Evolutionary conservation across 2,113 vertebrate species (phyloP).

Genomic region (Arenaria interpres): DNA sequence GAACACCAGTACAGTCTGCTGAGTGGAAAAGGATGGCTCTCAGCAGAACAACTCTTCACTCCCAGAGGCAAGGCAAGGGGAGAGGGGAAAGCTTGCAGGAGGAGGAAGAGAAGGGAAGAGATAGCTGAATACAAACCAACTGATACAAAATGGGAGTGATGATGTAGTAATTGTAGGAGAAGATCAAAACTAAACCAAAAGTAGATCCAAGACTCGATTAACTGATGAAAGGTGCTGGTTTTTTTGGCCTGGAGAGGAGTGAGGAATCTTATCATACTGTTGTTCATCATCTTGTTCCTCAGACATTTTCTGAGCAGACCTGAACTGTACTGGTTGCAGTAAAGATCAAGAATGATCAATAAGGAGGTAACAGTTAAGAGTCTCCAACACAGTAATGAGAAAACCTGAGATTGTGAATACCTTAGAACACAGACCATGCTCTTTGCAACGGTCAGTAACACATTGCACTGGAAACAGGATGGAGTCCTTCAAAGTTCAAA

Average conservation of each 20-base stretch:
- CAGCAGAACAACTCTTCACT: background rate
- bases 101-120: background rate
- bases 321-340: background rate
- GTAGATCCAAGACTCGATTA: background rate
- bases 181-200: conserved; percentile 3
- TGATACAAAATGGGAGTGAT: background rate
- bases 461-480: background rate
- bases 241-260: background rate
- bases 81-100: background rate
- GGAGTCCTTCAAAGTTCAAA: background rate
- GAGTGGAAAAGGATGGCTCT: background rate
- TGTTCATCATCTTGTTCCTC: background rate
- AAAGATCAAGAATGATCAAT: background rate
- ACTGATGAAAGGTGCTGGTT: background rate
- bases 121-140: background rate
- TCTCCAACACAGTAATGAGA: background rate
- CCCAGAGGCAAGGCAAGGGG: background rate
- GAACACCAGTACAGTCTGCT: background rate
- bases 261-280: background rate
- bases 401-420: background rate
- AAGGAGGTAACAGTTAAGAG: background rate
- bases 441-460: background rate
- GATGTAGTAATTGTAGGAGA: background rate
- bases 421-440: background rate
- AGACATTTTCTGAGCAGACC: background rate